A percentile compares a stretch with the other conserved stretches of the same genome.
These are phyloP conservation scores for Caenorhabditis afra DNA, from an alignment of 2,888 invertebrate species.

Conservation along the genomic window DNA sequence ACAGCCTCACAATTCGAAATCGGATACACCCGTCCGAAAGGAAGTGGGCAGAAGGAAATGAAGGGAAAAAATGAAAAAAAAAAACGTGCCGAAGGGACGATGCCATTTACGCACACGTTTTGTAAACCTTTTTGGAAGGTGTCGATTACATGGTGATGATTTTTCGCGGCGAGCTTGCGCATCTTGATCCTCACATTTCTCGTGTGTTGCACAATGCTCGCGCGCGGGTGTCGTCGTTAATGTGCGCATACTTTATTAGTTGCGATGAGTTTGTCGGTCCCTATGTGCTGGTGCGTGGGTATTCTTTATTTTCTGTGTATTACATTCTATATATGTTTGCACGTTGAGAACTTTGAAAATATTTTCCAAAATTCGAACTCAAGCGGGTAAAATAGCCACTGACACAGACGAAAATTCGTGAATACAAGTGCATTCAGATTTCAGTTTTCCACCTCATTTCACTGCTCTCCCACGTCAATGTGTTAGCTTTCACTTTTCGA, in stretches of 20 bases:
- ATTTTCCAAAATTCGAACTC: no score
- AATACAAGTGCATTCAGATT: no score
- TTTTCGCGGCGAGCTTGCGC: constrained; percentile 4
- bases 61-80: constrained; percentile 13
- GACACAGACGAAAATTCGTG: no score
- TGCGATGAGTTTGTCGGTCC: neutral
- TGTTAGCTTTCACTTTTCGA: no score
- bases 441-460: no score
- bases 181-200: neutral
- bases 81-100: no score
- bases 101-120: constrained; percentile 21
- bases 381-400: no score
- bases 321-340: no score
- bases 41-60: neutral
- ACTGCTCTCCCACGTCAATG: no score
- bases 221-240: neutral
- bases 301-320: no score
- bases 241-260: constrained; percentile 10
- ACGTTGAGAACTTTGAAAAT: no score
- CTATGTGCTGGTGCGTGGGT: no score
- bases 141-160: constrained; percentile 11
- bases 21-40: constrained; percentile 16
- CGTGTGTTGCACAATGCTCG: neutral
- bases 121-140: neutral
- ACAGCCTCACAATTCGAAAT: constrained; percentile 15